These are phyloP conservation scores for Nannobrachium achirus DNA, from an alignment of 2,113 vertebrate genomes.

Conservation along the genomic window DNA sequence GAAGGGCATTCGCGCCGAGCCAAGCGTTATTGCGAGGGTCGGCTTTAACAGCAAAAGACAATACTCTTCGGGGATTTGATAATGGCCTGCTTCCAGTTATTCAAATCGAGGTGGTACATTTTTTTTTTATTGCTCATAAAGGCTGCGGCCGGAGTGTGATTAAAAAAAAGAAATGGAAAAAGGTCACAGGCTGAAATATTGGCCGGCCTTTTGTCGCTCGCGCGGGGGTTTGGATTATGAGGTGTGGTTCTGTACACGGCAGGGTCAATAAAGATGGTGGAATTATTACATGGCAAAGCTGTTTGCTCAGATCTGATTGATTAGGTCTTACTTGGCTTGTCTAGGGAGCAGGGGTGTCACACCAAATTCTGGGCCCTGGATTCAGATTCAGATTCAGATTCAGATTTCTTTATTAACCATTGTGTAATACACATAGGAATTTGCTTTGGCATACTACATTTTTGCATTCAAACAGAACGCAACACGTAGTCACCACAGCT, in stretches of 20 bases:
- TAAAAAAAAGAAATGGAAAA: neutral
- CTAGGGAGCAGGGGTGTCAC: too few species aligned
- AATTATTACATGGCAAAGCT: constrained; percentile 34
- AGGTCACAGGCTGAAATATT: constrained; percentile 20
- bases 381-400: too few species aligned
- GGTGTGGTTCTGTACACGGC: neutral
- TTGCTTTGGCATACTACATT: too few species aligned
- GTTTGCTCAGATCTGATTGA: constrained; percentile 33
- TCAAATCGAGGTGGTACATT: constrained; percentile 22
- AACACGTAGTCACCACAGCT: too few species aligned
- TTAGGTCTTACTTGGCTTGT: constrained; percentile 19
- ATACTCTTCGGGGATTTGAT: constrained; percentile 6
- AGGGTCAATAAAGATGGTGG: constrained; percentile 46
- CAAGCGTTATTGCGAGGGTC: constrained; percentile 3
- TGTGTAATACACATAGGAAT: too few species aligned
- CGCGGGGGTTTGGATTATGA: constrained; percentile 25
- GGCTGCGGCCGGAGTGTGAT: neutral
- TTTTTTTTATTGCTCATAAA: constrained; percentile 33
- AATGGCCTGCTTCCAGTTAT: constrained; percentile 37
- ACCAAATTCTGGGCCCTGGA: too few species aligned
- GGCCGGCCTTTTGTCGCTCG: constrained; percentile 38
- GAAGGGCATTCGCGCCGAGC: constrained; percentile 6
- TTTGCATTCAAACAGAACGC: too few species aligned
- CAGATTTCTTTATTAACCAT: too few species aligned
- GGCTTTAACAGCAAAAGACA: constrained; percentile 12